Evolutionary conservation across 2,113 vertebrate species (phyloP), one percentile per base, ranked within the genome.

Genomic region (Amphiprion ocellaris): DNA sequence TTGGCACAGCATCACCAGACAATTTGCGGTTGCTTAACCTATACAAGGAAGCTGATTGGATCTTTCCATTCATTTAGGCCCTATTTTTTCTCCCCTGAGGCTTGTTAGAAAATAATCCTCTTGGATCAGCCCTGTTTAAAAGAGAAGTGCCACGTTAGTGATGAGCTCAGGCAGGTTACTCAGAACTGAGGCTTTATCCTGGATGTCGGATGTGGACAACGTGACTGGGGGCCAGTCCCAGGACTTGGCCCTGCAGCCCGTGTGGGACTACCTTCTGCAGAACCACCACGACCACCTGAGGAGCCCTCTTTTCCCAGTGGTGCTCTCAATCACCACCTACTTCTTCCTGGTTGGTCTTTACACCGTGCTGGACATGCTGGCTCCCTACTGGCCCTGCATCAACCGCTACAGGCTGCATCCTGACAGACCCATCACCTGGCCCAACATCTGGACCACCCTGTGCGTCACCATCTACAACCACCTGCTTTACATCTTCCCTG

Each of bases 401-500:
- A 94, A 93, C 82, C 89, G 90, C 60, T 94, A 92, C 89, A 90
- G 91, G 89, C 90, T 96, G 58, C 94, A 95, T 30, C 94, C 92
- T 0, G 91, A 94, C 41, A 84, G 64, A 58, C 83, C 87, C 0
- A 74, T 96, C 75, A 92, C 90, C 56, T 91, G 90, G 94, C 84
- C 84, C 0, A 89, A 93, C 78, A 91, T 96, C 72, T 91, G 92
- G 89, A 82, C 77, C 28, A 94, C 95, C 0, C 73, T 96, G 70
- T 69, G 87, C 0, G 76, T 95, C 78, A 96, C 95, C 39, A 41
- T 91, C 67, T 93, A 94, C 90, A 95, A 96, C 90, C 94, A 96
- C 62, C 78, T 95, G 68, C 75, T 95, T 9, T 96, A 95, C 82
- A 92, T 96, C 78, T 94, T 95, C 10, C 95, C 95, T 0, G 91